Base-by-base conservation (phyloP, 2,113 vertebrate species). In the Cariama cristata region DNA sequence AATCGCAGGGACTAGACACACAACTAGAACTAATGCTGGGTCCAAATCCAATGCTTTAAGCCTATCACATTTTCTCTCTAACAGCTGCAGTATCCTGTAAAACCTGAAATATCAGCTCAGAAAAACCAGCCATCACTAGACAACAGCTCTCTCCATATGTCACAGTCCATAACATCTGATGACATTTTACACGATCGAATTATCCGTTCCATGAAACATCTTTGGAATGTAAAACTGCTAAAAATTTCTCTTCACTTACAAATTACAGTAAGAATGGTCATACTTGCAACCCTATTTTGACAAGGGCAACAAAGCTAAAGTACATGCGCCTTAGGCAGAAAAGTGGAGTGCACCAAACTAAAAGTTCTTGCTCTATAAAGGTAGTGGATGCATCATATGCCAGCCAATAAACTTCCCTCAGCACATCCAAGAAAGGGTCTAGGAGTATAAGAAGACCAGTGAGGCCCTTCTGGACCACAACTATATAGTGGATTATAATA, bases 401-500 rank as follows among this genome's bases (percentile, higher is more conserved):
- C 28, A 93, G 60, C 35, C 16, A 86, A 40, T 50, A 90, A 56
- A 88, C 49, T 81, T 84, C 33, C 82, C 45, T 38, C 82, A 67
- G 89, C 45, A 56, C 44, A 90, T 81, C 55, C 86, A 86, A 79
- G 85, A 58, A 95, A 79, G 76, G 69, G 45, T 75, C 87, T 52
- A 60, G 40, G 60, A 95, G 83, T 40, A 14, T 24, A 86, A 80
- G 73, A n/a, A 55, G 72, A 89, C 85, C 96, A 97, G 50, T 66
- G 93, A 95, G 91, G 93, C 91, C 95, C 85, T 97, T 77, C 82
- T 97, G 91, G 79, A 91, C 89, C 82, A 89, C 64, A 88, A 17
- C 88, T 93, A 86, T 64, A 95, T 10, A 81, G 83, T 86, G 85
- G 72, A 95, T 96, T 96, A 76, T 86, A 96, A 90, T 86, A 89